Evolutionary conservation across 1,140 invertebrate species (phyloP).

Genomic region (Agrilus planipennis): DNA sequence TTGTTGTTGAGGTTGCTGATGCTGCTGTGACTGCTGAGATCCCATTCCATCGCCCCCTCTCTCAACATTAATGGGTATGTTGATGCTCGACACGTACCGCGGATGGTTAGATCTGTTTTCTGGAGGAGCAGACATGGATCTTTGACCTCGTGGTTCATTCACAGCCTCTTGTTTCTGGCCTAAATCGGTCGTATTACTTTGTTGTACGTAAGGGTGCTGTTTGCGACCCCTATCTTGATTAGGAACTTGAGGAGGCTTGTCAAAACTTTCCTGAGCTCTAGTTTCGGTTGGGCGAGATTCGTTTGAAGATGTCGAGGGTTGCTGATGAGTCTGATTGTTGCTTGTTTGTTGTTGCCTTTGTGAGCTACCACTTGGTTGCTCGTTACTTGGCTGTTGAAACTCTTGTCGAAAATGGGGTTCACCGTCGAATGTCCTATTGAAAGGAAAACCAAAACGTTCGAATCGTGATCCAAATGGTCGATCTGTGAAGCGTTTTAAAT

Average conservation of each 20-base stretch:
- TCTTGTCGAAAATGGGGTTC: constrained; percentile 9
- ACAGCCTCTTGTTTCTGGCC: constrained; percentile 51
- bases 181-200: constrained; percentile 66
- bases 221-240: constrained; percentile 25
- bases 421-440: constrained; percentile 38
- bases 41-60: constrained; percentile 16
- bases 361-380: constrained; percentile 4
- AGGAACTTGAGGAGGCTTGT: constrained; percentile 14
- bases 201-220: constrained; percentile 39
- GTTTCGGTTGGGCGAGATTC: constrained; percentile 4
- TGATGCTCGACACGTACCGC: constrained; percentile 42
- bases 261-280: constrained; percentile 24
- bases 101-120: constrained; percentile 33
- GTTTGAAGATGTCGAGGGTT: constrained; percentile 11
- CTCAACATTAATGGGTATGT: constrained; percentile 39
- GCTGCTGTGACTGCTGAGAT: constrained; percentile 9
- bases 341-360: constrained; percentile 11
- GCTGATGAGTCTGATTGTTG: constrained; percentile 19
- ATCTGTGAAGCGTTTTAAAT: constrained; percentile 27
- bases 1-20: constrained; percentile 28
- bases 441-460: constrained; percentile 40
- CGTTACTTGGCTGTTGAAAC: constrained; percentile 21
- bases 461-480: constrained; percentile 36
- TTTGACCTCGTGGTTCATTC: constrained; percentile 45
- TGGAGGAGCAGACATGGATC: constrained; percentile 57